A percentile compares a stretch with the other conserved stretches of the same genome.
Evolutionary conservation across 2,113 vertebrate species (phyloP).

Genomic region (Psephotus haematonotus): DNA sequence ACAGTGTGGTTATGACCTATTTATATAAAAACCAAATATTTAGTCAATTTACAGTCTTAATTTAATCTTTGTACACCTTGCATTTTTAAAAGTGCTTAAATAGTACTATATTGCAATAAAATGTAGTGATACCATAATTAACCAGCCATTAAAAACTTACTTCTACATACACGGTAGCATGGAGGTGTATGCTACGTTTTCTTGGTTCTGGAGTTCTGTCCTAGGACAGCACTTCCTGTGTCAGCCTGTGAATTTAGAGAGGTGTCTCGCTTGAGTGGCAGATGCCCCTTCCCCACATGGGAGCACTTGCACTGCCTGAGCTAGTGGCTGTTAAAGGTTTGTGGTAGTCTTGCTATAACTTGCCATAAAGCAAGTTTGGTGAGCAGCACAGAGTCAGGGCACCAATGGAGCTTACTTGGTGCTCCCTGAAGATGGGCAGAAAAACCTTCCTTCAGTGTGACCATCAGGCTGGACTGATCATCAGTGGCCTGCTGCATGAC

Average conservation of each 20-base stretch:
- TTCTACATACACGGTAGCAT: constrained; percentile 68
- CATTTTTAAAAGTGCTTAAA: constrained; percentile 89
- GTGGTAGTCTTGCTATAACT: background rate
- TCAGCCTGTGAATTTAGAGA: accelerated
- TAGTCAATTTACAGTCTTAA: constrained; percentile 89
- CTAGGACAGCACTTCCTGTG: accelerated
- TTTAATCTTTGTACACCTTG: constrained; percentile 88
- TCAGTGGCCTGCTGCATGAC: accelerated
- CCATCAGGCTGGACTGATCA: background rate
- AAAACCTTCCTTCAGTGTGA: background rate
- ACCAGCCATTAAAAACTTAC: constrained; percentile 87
- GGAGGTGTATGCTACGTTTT: background rate
- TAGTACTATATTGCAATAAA: constrained; percentile 88
- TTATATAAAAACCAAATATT: constrained; percentile 95
- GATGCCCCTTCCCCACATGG: accelerated
- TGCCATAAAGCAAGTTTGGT: background rate
- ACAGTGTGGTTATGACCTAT: constrained; percentile 90
- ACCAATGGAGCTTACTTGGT: background rate
- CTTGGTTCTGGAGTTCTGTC: background rate
- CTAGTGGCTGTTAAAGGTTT: background rate
- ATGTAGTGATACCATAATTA: constrained; percentile 86
- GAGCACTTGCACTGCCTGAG: accelerated
- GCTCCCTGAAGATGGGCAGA: background rate
- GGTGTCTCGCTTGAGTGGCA: accelerated
- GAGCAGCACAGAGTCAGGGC: background rate